Evolutionary conservation across 2,797 vertebrate genomes (phyloP).

Genomic region (Emys orbicularis): DNA sequence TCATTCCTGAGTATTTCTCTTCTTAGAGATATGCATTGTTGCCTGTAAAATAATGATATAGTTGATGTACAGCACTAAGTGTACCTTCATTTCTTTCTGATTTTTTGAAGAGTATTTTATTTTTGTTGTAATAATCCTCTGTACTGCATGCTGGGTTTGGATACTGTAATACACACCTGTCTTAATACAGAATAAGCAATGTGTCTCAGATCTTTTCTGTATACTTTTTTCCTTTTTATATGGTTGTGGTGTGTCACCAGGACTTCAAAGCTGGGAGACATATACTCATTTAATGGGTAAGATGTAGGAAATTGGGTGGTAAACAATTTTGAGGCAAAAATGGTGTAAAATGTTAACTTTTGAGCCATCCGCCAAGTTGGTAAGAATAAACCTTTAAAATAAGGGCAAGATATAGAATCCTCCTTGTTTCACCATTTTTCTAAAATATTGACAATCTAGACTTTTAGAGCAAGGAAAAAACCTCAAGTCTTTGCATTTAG

Average conservation of each 20-base stretch:
- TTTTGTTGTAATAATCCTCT: neutral
- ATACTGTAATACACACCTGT: neutral
- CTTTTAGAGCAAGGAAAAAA: neutral
- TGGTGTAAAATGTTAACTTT: neutral
- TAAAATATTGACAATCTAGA: neutral
- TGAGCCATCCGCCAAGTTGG: neutral
- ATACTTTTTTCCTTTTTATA: neutral
- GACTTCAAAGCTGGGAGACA: neutral
- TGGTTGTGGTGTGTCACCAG: neutral
- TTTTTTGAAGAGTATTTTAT: conserved; percentile 1
- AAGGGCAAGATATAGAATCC: neutral
- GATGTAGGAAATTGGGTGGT: neutral
- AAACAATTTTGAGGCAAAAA: neutral
- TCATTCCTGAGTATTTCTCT: neutral
- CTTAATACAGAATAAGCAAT: neutral
- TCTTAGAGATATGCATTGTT: neutral
- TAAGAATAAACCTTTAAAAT: neutral
- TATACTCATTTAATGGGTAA: neutral
- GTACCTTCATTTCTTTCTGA: neutral
- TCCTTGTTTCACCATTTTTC: neutral
- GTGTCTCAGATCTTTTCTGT: neutral
- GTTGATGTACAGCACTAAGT: neutral
- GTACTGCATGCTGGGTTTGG: neutral
- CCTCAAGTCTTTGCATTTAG: neutral
- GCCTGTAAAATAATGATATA: neutral